Conservation (phyloP, 2,888 invertebrate genomes). For the Noctua janthina region DNA sequence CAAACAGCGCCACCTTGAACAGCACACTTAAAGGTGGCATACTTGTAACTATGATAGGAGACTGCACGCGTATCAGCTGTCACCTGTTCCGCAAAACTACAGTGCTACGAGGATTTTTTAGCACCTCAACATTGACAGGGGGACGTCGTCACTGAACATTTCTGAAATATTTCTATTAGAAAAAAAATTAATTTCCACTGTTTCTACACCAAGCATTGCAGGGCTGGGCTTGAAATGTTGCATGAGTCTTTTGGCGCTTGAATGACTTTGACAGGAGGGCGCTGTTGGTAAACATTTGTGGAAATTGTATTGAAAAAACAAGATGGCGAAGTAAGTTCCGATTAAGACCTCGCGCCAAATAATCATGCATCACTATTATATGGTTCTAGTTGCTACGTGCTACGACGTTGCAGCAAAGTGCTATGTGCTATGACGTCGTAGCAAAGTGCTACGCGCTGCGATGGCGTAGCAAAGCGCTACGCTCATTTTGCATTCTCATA, state of each 20-base stretch:
- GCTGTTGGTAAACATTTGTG: neutral
- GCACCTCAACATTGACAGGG: neutral
- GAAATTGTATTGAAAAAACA: neutral
- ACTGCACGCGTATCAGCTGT: neutral
- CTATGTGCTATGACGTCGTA: neutral
- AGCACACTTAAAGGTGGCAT: too few relatives aligned
- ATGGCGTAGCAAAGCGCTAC: neutral
- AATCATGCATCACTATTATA: neutral
- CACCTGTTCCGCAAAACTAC: neutral
- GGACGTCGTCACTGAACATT: too few relatives aligned
- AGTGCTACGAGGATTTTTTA: neutral
- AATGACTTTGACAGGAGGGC: neutral
- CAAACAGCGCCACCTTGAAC: neutral
- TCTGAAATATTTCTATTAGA: too few relatives aligned
- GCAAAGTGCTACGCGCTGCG: neutral
- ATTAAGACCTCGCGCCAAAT: neutral
- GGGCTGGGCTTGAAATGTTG: neutral
- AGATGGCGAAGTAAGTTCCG: neutral
- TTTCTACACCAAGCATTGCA: neutral
- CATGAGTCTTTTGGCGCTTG: neutral
- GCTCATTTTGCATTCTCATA: neutral
- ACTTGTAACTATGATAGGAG: too few relatives aligned
- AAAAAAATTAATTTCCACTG: neutral
- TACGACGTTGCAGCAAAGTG: neutral
- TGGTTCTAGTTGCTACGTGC: neutral